A percentile compares a stretch with the other conserved stretches of the same genome.
Conservation (phyloP, 2,888 invertebrate species). For the Rutpela maculata region DNA sequence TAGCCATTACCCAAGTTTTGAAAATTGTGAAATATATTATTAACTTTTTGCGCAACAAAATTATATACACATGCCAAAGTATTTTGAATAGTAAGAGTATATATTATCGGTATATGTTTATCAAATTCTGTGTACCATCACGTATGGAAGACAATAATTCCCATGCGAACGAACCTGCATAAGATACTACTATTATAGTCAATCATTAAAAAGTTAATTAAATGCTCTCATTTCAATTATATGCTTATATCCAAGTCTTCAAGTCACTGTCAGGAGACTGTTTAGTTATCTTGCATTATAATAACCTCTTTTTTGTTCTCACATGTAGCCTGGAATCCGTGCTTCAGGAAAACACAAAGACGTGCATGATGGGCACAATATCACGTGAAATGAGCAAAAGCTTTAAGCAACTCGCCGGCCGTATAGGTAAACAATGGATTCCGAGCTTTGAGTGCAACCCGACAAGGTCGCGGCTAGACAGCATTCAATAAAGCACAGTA, state of each 20-base stretch:
- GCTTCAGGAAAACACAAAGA: slow-evolving; percentile 38
- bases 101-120: too few species aligned
- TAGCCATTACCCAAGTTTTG: too few species aligned
- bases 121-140: too few species aligned
- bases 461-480: slow-evolving; percentile 35
- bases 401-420: slow-evolving; percentile 26
- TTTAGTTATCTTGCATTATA: background rate
- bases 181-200: too few species aligned
- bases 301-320: background rate
- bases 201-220: too few species aligned
- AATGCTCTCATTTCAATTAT: background rate
- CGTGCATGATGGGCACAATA: slow-evolving; percentile 54
- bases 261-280: background rate
- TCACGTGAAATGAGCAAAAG: slow-evolving; percentile 55
- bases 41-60: too few species aligned
- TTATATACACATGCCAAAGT: too few species aligned
- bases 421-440: slow-evolving; percentile 46
- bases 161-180: too few species aligned
- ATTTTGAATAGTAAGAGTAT: too few species aligned
- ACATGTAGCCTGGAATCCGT: slow-evolving; percentile 1
- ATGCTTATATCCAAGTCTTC: background rate
- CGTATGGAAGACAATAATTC: too few species aligned
- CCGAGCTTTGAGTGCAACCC: background rate
- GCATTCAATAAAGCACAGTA: slow-evolving; percentile 44
- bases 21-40: too few species aligned